Evolutionary conservation across 1,140 invertebrate genomes (phyloP).

Genomic region (Drosophila baimaii): DNA sequence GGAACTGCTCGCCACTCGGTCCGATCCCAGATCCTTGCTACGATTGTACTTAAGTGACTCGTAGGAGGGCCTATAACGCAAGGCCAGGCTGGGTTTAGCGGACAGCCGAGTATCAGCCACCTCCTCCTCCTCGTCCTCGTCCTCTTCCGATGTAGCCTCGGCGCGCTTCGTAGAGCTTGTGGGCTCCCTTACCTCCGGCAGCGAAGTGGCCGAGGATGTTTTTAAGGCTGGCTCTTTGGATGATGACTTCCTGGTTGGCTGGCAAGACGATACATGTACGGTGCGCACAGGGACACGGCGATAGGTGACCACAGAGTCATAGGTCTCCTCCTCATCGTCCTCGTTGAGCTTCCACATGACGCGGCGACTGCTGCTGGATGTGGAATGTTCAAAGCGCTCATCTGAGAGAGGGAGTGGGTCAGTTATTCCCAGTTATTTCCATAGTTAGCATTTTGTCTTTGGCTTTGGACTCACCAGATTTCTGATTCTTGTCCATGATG

Average conservation of each 20-base stretch:
- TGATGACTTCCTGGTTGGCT: slow-evolving; percentile 11
- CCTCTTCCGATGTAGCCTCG: background rate
- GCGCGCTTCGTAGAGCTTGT: slow-evolving; percentile 10
- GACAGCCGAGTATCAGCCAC: slow-evolving; percentile 6
- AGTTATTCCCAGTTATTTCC: too few species aligned
- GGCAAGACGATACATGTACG: slow-evolving; percentile 1
- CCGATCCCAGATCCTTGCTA: slow-evolving; percentile 31
- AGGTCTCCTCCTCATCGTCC: slow-evolving; percentile 50
- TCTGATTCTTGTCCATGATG: slow-evolving; percentile 58
- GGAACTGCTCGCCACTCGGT: slow-evolving; percentile 10
- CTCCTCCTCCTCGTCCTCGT: background rate
- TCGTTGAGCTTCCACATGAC: slow-evolving; percentile 65
- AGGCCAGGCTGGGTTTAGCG: slow-evolving; percentile 37
- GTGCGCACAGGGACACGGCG: slow-evolving; percentile 6
- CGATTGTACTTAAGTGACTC: slow-evolving; percentile 57
- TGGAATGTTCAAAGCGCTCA: slow-evolving; percentile 39
- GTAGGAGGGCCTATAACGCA: slow-evolving; percentile 63
- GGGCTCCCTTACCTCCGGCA: slow-evolving; percentile 32
- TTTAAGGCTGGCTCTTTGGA: background rate
- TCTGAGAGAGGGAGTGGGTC: slow-evolving; percentile 11
- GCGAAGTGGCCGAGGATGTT: slow-evolving; percentile 18
- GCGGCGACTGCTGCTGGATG: slow-evolving; percentile 58
- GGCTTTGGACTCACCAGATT: slow-evolving; percentile 64
- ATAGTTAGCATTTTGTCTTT: too few species aligned
- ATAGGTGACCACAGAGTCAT: slow-evolving; percentile 65